These are phyloP conservation scores for Bombus impatiens DNA, from an alignment of 1,140 invertebrate species.

Conservation along the genomic window DNA sequence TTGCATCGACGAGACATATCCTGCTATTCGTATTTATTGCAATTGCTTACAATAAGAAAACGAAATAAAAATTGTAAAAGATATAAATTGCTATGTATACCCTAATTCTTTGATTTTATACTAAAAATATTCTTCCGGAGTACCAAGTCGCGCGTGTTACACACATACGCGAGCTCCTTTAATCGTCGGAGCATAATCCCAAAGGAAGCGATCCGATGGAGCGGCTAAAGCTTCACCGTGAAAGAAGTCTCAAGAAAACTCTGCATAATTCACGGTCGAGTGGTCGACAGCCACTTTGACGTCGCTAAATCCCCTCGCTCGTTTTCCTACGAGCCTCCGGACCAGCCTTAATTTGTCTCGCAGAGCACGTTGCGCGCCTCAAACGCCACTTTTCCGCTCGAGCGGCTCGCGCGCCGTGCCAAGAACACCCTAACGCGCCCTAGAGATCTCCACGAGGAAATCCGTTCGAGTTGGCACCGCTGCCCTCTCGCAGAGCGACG, in stretches of 20 bases:
- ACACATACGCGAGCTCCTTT: background rate
- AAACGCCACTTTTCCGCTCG: conserved; percentile 67
- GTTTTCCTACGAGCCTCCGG: conserved; percentile 43
- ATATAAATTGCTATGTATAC: too few relatives aligned
- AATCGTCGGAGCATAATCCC: conserved; percentile 37
- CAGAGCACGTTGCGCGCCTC: conserved; percentile 64
- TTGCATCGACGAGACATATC: too few relatives aligned
- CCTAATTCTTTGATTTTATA: background rate
- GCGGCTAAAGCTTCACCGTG: conserved; percentile 9
- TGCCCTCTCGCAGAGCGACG: background rate
- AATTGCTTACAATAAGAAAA: too few relatives aligned
- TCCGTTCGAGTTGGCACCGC: background rate
- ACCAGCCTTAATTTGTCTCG: conserved; percentile 64
- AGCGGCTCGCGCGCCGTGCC: conserved; percentile 49
- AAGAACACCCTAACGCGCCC: conserved; percentile 37
- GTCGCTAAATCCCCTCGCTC: conserved; percentile 35
- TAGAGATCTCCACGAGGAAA: background rate
- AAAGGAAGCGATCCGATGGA: conserved; percentile 25
- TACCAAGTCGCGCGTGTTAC: background rate
- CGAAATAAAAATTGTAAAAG: too few relatives aligned
- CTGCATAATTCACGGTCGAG: conserved; percentile 63
- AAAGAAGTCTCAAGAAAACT: conserved; percentile 61
- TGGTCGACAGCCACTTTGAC: conserved; percentile 47
- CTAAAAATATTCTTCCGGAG: background rate
- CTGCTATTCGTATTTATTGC: too few relatives aligned